Percentiles rank a stretch among this genome's conserved stretches.
Evolutionary conservation across 2,113 vertebrate species (phyloP).

Genomic region (Bungarus multicinctus): DNA sequence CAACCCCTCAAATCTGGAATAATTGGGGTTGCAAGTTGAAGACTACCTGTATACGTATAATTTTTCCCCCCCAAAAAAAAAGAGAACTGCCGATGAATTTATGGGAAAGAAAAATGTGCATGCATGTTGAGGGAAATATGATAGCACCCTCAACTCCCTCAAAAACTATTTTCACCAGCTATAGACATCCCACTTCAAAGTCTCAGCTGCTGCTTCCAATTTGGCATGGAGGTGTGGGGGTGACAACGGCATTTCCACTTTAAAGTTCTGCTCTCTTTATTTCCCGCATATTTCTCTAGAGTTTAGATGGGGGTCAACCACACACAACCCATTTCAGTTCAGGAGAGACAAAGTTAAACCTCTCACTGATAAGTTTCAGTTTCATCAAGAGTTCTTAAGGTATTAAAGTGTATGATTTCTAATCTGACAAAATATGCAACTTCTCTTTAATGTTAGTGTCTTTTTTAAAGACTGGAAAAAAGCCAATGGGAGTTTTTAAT

Average conservation of each 20-base stretch:
- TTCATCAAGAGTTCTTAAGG: background rate
- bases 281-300: background rate
- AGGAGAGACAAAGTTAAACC: background rate
- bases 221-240: background rate
- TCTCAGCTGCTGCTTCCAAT: background rate
- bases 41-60: too few species aligned
- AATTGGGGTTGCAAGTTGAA: background rate
- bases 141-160: background rate
- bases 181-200: background rate
- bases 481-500: background rate
- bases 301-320: background rate
- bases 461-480: background rate
- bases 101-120: background rate
- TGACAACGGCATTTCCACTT: background rate
- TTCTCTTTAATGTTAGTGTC: background rate
- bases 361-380: background rate
- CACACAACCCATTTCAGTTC: background rate
- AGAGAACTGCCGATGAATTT: background rate
- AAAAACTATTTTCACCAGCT: background rate
- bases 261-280: background rate
- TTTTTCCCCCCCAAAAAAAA: background rate
- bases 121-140: background rate
- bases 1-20: background rate
- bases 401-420: background rate
- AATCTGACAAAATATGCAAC: background rate